Percentiles rank a stretch among this genome's conserved stretches.
phyloP scores from a whole-genome alignment of 2,797 vertebrate species.

The Manis crassicaudata region DNA sequence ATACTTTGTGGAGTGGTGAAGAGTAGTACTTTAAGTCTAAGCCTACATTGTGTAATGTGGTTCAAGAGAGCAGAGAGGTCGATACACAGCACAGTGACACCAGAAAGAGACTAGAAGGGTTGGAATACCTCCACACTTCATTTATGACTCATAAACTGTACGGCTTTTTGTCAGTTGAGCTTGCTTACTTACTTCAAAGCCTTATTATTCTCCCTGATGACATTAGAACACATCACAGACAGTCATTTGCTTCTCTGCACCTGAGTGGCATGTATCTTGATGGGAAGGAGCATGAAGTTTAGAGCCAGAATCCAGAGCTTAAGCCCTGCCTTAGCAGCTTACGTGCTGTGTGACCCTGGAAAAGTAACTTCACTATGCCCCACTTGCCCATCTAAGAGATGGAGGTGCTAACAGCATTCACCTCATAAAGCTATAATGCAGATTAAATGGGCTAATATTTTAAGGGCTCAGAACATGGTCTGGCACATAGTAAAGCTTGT shows the following conservation, averaged over 20 bases:
- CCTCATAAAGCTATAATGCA: not conserved
- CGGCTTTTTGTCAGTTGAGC: not conserved
- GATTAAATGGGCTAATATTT: not conserved
- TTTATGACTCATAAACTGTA: not conserved
- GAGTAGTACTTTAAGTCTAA: not conserved
- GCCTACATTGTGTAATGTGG: not conserved
- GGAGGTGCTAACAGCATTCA: not conserved
- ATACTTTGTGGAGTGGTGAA: not conserved
- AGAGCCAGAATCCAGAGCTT: not conserved
- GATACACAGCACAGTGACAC: no score
- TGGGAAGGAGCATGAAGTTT: not conserved
- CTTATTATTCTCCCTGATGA: not conserved
- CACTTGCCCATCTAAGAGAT: not conserved
- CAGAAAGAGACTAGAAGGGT: not conserved
- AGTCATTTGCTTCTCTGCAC: fast-evolving
- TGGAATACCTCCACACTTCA: not conserved
- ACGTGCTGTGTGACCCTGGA: not conserved
- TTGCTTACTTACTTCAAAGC: not conserved
- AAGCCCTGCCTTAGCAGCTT: not conserved
- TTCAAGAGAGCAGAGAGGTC: not conserved
- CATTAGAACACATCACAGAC: not conserved
- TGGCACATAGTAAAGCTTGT: not conserved
- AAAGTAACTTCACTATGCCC: not conserved
- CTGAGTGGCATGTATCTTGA: no score
- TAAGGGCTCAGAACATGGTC: not conserved